Conservation (phyloP, 2,113 vertebrate species). For the Dasyornis broadbenti region DNA sequence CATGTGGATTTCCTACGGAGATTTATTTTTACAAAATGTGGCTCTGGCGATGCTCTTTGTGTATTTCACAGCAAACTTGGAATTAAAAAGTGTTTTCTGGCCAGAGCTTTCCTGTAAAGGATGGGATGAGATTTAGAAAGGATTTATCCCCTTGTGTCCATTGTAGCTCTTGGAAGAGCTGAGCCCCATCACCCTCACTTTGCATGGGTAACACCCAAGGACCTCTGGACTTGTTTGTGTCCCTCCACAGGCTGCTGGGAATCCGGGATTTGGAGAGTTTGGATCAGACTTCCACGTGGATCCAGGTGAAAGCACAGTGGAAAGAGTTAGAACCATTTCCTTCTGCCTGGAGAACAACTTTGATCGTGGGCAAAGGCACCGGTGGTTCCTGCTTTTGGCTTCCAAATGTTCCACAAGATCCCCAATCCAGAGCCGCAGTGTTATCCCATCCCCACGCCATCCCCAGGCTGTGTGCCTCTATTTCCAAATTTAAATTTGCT, state of each 20-base stretch:
- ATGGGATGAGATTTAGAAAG: neutral
- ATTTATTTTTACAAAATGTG: neutral
- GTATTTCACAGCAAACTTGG: neutral
- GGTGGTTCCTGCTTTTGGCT: neutral
- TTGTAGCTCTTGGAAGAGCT: neutral
- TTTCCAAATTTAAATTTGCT: neutral
- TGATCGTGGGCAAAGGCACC: neutral
- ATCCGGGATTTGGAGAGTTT: neutral
- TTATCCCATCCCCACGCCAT: rapidly evolving
- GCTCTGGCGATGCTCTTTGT: neutral
- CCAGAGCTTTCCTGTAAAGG: neutral
- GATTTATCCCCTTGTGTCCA: neutral
- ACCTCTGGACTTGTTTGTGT: neutral
- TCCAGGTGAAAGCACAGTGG: rapidly evolving
- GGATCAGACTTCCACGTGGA: neutral
- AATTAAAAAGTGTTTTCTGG: neutral
- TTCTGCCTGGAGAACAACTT: neutral
- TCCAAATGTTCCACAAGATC: neutral
- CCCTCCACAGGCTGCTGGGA: neutral
- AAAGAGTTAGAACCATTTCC: neutral
- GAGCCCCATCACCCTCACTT: neutral
- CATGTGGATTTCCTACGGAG: neutral
- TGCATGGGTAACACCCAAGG: neutral
- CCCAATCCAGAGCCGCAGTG: neutral
- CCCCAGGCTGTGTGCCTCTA: rapidly evolving